A percentile compares a stretch with the other conserved stretches of the same genome.
phyloP scores from a whole-genome alignment of 2,888 invertebrate genomes.

The Amiota minor region DNA sequence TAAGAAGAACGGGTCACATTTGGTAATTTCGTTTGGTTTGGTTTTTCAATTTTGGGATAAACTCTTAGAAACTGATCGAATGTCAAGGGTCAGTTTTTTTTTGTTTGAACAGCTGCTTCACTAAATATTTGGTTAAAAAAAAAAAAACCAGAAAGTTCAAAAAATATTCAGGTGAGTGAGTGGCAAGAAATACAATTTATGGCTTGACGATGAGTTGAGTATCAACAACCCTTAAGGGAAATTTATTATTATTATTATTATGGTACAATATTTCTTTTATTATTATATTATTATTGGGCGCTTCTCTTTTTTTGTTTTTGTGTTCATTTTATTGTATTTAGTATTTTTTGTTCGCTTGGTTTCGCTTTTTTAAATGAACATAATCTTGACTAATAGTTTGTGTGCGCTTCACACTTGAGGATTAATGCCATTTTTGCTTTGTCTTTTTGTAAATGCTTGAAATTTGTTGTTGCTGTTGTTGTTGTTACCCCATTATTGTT shows the following conservation, averaged over 20 bases:
- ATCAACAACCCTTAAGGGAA: constrained; percentile 43
- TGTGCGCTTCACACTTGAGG: constrained; percentile 65
- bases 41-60: too few species aligned
- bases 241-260: constrained; percentile 11
- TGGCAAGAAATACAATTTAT: too few species aligned
- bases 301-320: constrained; percentile 30
- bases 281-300: neutral
- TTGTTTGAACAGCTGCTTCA: neutral
- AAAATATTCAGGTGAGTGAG: too few species aligned
- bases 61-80: neutral
- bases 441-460: constrained; percentile 36
- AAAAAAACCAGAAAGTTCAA: too few species aligned
- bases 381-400: constrained; percentile 71
- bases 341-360: too few species aligned
- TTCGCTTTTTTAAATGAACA: constrained; percentile 40
- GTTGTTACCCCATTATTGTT: constrained; percentile 48
- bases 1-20: too few species aligned
- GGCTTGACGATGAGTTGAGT: too few species aligned
- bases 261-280: neutral
- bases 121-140: too few species aligned
- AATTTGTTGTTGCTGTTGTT: constrained; percentile 38
- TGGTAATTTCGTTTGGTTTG: too few species aligned
- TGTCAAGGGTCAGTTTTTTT: neutral
- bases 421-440: constrained; percentile 57
- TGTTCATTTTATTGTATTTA: constrained; percentile 42